Evolutionary conservation across 2,888 invertebrate genomes (phyloP), one percentile per base, ranked within the genome.

Genomic region (Pandemis heparana): DNA sequence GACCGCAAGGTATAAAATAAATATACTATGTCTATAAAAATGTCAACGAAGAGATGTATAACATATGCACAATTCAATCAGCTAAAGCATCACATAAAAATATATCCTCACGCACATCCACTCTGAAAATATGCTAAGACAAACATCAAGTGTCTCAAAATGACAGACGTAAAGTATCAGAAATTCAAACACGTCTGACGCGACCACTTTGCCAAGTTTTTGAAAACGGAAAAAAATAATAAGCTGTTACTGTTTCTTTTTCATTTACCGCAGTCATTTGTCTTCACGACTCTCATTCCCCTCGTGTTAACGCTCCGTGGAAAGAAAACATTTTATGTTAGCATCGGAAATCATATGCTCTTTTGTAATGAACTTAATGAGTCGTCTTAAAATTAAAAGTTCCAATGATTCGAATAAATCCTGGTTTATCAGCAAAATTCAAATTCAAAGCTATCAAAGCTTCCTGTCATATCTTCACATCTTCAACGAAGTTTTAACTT

Each of bases 111-210:
- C 10, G 56, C 12, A 23, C 56, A n/a, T 53, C 18, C 10, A 56
- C 56, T 60, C 38, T 39, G 41, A 69, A 51, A 69, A 62, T 69
- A 69, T 62, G 51, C 48, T 38, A n/a, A 51, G 48, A 60, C 46
- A 68, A 68, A 48, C 41, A 66, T 51, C 32, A 61, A 61, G 10
- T 16, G 48, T 51, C 32, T 38, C 18, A 18, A 18, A 69, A 39
- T 51, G 39, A 51, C 41, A 39, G 48, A 61, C 41, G 56, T 16
- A 12, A 70, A 64, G n/a, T 43, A 48, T 43, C 51, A 18, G 14
- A 41, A 5, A 56, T 8, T 14, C 23, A 63, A 32, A 56, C 16
- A 39, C 10, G 67, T 59, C 23, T 39, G 56, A 8, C 12, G 12
- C 10, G 9, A 38, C 41, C 18, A 23, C n/a, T 43, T 32, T 14